These are phyloP conservation scores for Trichosurus vulpecula DNA, from an alignment of 2,797 vertebrate species.

Conservation along the genomic window DNA sequence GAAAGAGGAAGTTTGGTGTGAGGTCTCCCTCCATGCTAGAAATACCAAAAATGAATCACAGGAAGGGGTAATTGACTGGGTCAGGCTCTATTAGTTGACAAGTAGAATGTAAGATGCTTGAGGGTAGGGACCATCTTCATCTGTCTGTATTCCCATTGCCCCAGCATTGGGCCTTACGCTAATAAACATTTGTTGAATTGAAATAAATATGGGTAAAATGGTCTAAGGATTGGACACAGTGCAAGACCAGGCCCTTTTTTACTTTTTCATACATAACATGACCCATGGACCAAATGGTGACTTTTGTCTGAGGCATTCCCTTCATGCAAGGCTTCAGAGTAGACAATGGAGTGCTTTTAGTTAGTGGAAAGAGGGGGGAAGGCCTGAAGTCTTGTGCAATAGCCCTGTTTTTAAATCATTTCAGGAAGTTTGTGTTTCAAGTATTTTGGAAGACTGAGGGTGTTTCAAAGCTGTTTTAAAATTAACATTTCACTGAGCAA, in stretches of 20 bases:
- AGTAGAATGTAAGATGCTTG: neutral
- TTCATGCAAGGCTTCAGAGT: constrained; percentile 50
- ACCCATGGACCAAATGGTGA: constrained; percentile 71
- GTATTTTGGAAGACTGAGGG: constrained; percentile 50
- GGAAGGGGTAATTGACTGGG: neutral
- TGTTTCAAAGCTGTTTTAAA: constrained; percentile 39
- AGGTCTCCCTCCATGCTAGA: neutral
- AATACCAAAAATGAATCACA: neutral
- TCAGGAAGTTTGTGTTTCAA: constrained; percentile 68
- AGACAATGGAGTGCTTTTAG: constrained; percentile 72
- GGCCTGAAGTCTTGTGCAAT: constrained; percentile 64
- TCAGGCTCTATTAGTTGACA: neutral
- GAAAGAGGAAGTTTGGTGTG: neutral
- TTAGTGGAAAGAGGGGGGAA: constrained; percentile 66
- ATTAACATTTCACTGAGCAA: constrained; percentile 3
- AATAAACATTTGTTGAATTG: neutral
- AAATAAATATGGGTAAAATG: constrained; percentile 14
- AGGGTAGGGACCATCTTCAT: neutral
- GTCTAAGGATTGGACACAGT: constrained; percentile 13
- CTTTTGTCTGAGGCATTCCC: constrained; percentile 64
- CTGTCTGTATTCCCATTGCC: neutral
- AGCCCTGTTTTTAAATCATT: constrained; percentile 51
- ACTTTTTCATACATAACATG: constrained; percentile 2
- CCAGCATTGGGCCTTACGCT: neutral
- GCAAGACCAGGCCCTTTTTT: neutral